phyloP scores from a whole-genome alignment of 2,888 invertebrate species.

The Tenthredo distinguenda region DNA sequence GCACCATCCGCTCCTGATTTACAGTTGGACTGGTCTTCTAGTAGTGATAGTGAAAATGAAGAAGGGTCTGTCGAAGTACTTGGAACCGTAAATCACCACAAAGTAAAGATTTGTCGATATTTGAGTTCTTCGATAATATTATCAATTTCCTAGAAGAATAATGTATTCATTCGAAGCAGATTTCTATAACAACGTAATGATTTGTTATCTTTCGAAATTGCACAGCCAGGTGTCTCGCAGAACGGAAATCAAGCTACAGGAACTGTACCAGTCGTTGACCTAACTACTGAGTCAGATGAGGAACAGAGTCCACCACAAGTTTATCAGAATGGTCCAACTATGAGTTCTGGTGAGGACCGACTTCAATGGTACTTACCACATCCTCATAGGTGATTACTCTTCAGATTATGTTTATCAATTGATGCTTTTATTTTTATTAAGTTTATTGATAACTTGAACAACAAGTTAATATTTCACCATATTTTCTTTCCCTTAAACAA shows the following conservation, averaged over 20 bases:
- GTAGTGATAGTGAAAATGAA: conserved; percentile 82
- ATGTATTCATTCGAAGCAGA: background rate
- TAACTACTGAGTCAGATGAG: conserved; percentile 82
- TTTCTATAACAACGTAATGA: background rate
- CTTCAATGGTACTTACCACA: conserved; percentile 63
- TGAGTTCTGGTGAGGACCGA: conserved; percentile 61
- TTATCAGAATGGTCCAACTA: conserved; percentile 58
- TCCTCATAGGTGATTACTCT: conserved; percentile 34
- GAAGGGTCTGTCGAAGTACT: conserved; percentile 80
- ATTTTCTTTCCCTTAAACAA: background rate
- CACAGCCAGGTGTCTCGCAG: conserved; percentile 16
- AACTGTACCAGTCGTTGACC: conserved; percentile 81
- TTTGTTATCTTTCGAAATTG: background rate
- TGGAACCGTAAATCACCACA: conserved; percentile 69
- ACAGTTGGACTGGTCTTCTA: conserved; percentile 87
- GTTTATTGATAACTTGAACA: background rate
- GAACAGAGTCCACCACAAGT: conserved; percentile 72
- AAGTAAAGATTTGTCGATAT: conserved; percentile 59
- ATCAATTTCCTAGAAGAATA: background rate
- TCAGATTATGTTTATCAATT: background rate
- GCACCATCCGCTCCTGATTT: conserved; percentile 86
- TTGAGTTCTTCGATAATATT: conserved; percentile 3
- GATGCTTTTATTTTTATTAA: background rate
- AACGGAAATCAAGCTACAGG: conserved; percentile 68
- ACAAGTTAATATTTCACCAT: background rate